Conservation (phyloP, 2,888 invertebrate species). For the Teleiodes luculella region DNA sequence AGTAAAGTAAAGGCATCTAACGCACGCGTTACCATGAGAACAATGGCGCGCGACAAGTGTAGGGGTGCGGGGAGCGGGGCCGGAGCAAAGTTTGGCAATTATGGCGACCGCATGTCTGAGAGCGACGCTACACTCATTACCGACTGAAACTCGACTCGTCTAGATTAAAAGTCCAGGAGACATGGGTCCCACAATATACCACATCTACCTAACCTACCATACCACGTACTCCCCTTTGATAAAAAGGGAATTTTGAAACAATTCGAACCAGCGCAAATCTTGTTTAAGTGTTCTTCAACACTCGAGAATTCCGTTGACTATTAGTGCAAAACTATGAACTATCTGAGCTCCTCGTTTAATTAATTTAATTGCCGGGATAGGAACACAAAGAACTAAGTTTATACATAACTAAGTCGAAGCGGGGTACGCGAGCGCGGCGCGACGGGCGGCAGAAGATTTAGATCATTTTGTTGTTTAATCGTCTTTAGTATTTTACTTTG, state of each 20-base stretch:
- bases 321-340: constrained; percentile 25
- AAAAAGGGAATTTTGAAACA: not conserved
- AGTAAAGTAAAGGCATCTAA: constrained; percentile 54
- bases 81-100: constrained; percentile 76
- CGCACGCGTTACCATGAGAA: constrained; percentile 66
- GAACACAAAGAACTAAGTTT: constrained; percentile 37
- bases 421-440: not conserved
- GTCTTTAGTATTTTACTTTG: constrained; percentile 3
- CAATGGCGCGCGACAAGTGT: constrained; percentile 69
- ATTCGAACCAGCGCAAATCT: constrained; percentile 20
- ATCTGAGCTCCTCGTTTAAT: constrained; percentile 15
- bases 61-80: constrained; percentile 52
- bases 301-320: constrained; percentile 30
- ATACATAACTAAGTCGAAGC: constrained; percentile 27
- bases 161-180: constrained; percentile 70
- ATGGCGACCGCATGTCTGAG: constrained; percentile 76
- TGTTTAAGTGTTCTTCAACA: constrained; percentile 39
- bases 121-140: constrained; percentile 76
- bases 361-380: constrained; percentile 32
- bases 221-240: constrained; percentile 16
- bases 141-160: constrained; percentile 67
- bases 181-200: constrained; percentile 45
- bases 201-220: constrained; percentile 23
- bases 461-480: constrained; percentile 16
- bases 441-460: constrained; percentile 6